phyloP scores from a whole-genome alignment of 2,113 vertebrate species.

The Etheostoma cragini region DNA sequence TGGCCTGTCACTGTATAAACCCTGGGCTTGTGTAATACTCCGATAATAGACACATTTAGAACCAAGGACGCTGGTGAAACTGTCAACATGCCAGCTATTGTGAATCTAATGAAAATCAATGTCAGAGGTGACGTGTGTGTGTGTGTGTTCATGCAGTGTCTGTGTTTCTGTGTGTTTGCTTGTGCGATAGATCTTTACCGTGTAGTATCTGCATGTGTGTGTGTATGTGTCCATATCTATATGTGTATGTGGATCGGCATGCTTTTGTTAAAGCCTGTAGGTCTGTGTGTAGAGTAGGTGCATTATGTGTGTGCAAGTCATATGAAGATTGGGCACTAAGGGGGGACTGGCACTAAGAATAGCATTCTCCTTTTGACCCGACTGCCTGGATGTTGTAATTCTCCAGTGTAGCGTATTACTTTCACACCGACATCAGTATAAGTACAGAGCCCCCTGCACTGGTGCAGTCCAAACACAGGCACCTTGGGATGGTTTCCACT shows the following conservation, averaged over 20 bases:
- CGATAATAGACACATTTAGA: conserved; percentile 58
- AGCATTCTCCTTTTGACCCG: conserved; percentile 48
- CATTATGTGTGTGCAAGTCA: neutral
- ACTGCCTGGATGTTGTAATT: conserved; percentile 28
- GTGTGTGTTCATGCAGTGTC: neutral
- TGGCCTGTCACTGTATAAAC: conserved; percentile 54
- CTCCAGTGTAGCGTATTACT: conserved; percentile 56
- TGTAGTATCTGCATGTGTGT: neutral
- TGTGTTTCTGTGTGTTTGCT: neutral
- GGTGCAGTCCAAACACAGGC: conserved; percentile 55
- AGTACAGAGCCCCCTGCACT: conserved; percentile 33
- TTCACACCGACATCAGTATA: conserved; percentile 61
- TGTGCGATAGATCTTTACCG: neutral
- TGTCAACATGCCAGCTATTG: conserved; percentile 53
- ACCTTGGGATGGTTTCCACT: conserved; percentile 67
- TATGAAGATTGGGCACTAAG: neutral
- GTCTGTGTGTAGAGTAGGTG: neutral
- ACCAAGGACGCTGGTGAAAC: conserved; percentile 25
- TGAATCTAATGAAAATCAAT: conserved; percentile 54
- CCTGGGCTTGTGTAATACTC: conserved; percentile 51
- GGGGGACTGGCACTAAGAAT: conserved; percentile 39
- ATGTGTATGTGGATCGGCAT: neutral
- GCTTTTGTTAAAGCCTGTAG: neutral
- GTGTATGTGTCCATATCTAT: neutral
- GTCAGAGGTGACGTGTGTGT: conserved; percentile 13